Conservation (phyloP, 2,797 vertebrate genomes). For the Florisuga fusca region DNA sequence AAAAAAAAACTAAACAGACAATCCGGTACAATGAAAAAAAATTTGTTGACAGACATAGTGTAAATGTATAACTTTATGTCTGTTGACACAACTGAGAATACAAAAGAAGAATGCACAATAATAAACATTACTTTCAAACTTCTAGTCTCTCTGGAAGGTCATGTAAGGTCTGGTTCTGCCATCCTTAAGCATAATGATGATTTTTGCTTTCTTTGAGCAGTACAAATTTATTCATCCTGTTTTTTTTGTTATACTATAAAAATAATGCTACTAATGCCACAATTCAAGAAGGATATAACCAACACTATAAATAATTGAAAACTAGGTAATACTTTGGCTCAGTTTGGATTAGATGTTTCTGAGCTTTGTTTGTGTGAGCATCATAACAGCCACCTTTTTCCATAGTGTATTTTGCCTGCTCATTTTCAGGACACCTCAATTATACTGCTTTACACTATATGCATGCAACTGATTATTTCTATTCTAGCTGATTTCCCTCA, state of each 20-base stretch:
- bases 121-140: not conserved
- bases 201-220: not conserved
- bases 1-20: too few species aligned
- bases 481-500: not conserved
- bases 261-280: not conserved
- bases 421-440: not conserved
- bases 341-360: not conserved
- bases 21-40: not conserved
- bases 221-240: not conserved
- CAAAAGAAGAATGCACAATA: not conserved
- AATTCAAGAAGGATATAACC: not conserved
- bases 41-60: not conserved
- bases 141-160: not conserved
- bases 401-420: not conserved
- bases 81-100: not conserved
- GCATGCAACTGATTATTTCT: not conserved
- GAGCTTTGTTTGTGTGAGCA: not conserved
- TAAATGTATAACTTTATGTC: not conserved
- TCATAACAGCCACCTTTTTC: not conserved
- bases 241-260: not conserved
- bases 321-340: not conserved
- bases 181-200: too few species aligned
- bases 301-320: not conserved
- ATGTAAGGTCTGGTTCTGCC: not conserved
- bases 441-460: not conserved